These are phyloP conservation scores for Myiotriccus ornatus DNA, from an alignment of 2,797 vertebrate species.

Conservation along the genomic window DNA sequence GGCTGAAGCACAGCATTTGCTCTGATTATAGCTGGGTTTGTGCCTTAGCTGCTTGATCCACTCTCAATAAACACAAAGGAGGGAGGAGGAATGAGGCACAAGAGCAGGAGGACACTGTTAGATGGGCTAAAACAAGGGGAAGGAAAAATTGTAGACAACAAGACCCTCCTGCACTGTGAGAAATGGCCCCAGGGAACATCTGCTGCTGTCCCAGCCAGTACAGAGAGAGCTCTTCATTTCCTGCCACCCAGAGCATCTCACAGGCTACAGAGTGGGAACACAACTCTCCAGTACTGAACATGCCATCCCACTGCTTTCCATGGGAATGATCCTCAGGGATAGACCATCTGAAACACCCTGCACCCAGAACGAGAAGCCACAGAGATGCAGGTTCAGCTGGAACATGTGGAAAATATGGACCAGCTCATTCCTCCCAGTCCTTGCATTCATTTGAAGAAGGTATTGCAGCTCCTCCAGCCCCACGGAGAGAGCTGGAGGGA, in stretches of 20 bases:
- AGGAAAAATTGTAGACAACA: neutral
- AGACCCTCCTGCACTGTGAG: neutral
- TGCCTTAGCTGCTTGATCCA: neutral
- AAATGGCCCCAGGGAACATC: neutral
- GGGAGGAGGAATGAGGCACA: neutral
- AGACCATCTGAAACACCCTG: neutral
- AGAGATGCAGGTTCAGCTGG: neutral
- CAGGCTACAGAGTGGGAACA: rapidly evolving
- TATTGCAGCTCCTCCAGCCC: neutral
- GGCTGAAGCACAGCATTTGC: neutral
- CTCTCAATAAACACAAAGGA: neutral
- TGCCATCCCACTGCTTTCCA: rapidly evolving
- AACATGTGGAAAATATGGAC: rapidly evolving
- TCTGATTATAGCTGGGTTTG: neutral
- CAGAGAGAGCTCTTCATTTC: neutral
- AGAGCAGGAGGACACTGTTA: neutral
- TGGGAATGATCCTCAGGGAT: rapidly evolving
- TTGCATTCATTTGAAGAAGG: neutral
- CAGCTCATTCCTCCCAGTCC: rapidly evolving
- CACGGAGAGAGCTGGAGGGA: rapidly evolving
- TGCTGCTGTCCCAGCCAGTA: neutral
- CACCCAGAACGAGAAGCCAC: rapidly evolving
- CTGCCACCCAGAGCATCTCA: neutral
- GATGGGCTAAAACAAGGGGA: neutral
- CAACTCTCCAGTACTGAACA: rapidly evolving